Base-by-base conservation (phyloP, 1,140 invertebrate genomes). In the Hormaphis cornu region DNA sequence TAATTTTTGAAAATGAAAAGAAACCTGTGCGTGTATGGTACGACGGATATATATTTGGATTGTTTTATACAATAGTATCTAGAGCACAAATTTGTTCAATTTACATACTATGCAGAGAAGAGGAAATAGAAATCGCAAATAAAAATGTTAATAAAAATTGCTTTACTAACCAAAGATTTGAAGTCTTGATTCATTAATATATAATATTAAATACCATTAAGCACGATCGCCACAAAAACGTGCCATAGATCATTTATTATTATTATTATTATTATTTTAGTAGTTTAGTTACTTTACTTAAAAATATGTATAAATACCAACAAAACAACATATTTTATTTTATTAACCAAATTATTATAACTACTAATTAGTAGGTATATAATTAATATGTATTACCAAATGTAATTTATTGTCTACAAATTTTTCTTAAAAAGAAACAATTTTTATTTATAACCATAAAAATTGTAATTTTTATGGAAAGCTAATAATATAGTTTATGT, bases 21-120 rank as follows among this genome's bases (percentile, higher is more conserved):
- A 28, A 12, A 30, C 26, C 16, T 46, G 3, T 33, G 28, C n/a
- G 24, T 33, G 28, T 18, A 5, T 18, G 18, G 28, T 35, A 50
- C 26, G 61, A 66, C 61, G 24, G 42, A 22, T 48, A 66, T 48
- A 66, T 50, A 66, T 66, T 42, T n/a, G 14, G 18, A 66, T 35
- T 8, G 44, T n/a, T n/a, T n/a, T n/a, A n/a, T n/a, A n/a, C n/a
- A n/a, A n/a, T n/a, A n/a, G n/a, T n/a, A n/a, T n/a, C n/a, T n/a
- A n/a, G 44, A 66, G 18, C 48, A 30, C 24, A 8, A 0, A 14
- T 63, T 7, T 10, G 18, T 18, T 46, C 30, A n/a, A n/a, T n/a
- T n/a, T n/a, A n/a, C n/a, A n/a, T 42, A 35, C 44, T 50, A 50
- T 35, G 61, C 61, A 66, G 50, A 12, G 48, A 3, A 14, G 14